phyloP scores from a whole-genome alignment of 2,888 invertebrate genomes.

The Charanyca ferruginea region DNA sequence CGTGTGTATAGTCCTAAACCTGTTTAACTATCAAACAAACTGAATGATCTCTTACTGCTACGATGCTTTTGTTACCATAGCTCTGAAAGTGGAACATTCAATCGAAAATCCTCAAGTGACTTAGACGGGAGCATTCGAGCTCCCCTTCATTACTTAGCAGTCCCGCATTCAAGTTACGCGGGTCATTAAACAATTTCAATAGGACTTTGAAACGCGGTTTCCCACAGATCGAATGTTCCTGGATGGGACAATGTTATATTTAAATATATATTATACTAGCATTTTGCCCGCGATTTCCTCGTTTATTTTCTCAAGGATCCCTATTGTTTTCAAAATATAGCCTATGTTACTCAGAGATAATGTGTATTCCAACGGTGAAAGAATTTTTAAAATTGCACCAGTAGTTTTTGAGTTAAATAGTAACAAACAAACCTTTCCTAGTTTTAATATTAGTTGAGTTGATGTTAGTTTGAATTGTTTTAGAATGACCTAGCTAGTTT shows the following conservation, averaged over 20 bases:
- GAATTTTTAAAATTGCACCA: too few relatives aligned
- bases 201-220: slow-evolving; percentile 65
- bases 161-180: slow-evolving; percentile 72
- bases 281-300: too few relatives aligned
- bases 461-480: too few relatives aligned
- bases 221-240: slow-evolving; percentile 56
- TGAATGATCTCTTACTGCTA: slow-evolving; percentile 16
- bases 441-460: too few relatives aligned
- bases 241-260: slow-evolving; percentile 26
- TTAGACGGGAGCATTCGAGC: slow-evolving; percentile 54
- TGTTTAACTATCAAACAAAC: slow-evolving; percentile 6
- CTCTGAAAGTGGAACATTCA: slow-evolving; percentile 56
- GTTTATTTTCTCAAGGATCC: too few relatives aligned
- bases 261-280: slow-evolving; percentile 14
- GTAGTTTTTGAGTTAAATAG: too few relatives aligned
- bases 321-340: too few relatives aligned
- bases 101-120: slow-evolving; percentile 55
- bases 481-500: too few relatives aligned
- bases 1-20: neutral
- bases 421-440: too few relatives aligned
- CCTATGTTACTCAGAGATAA: too few relatives aligned
- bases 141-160: slow-evolving; percentile 69
- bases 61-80: slow-evolving; percentile 29
- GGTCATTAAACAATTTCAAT: slow-evolving; percentile 77
- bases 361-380: too few relatives aligned